Conservation (phyloP, 64 coral and sea anemone genomes). For the Porites australiensis region DNA sequence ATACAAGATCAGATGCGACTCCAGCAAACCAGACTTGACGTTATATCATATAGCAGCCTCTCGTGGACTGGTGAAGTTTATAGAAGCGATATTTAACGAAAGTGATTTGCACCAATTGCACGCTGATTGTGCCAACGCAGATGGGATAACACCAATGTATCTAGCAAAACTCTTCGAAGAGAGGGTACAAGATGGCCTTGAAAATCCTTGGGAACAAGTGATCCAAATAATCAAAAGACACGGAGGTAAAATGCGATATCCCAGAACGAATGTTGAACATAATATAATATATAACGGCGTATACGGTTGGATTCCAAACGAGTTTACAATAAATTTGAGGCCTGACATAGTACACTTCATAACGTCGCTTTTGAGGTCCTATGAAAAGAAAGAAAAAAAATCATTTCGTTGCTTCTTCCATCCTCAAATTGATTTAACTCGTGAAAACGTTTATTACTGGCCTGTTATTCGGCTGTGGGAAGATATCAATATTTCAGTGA, state of each 20-base stretch:
- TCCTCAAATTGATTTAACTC: too few species aligned
- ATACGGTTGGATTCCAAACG: not conserved
- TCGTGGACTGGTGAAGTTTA: slow-evolving; percentile 11
- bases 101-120: not conserved
- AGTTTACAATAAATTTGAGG: not conserved
- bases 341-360: not conserved
- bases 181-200: not conserved
- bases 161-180: not conserved
- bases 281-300: not conserved
- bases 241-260: slow-evolving; percentile 2
- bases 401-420: not conserved
- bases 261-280: not conserved
- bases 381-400: not conserved
- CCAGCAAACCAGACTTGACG: slow-evolving; percentile 6
- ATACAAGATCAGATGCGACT: not conserved
- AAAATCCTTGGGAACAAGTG: not conserved
- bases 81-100: not conserved
- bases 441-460: too few species aligned
- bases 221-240: not conserved
- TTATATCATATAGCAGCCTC: slow-evolving; percentile 45
- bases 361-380: not conserved
- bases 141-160: slow-evolving; percentile 56
- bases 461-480: too few species aligned
- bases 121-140: slow-evolving; percentile 9
- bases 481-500: too few species aligned